These are phyloP conservation scores for Sminthurides bifidus DNA, from an alignment of 1,140 invertebrate species.

Conservation along the genomic window DNA sequence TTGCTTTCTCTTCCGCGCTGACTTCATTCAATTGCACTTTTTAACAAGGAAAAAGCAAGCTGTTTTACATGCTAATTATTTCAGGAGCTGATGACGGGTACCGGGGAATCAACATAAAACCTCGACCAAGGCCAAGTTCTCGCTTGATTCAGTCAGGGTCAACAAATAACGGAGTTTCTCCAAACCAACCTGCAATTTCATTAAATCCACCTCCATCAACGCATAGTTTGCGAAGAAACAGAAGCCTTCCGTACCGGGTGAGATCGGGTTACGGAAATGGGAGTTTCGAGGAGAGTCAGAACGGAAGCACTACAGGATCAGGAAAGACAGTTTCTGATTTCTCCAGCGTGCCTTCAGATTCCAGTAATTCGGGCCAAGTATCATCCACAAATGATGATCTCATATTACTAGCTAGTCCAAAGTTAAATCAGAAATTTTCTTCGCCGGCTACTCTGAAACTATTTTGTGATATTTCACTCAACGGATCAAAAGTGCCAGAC, in stretches of 20 bases:
- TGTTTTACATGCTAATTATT: too few relatives aligned
- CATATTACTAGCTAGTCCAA: slow-evolving; percentile 27
- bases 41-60: too few relatives aligned
- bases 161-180: background rate
- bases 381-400: slow-evolving; percentile 15
- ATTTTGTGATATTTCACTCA: background rate
- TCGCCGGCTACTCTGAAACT: background rate
- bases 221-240: slow-evolving; percentile 16
- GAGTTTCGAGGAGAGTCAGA: background rate
- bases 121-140: slow-evolving; percentile 17
- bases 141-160: background rate
- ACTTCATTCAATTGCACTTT: too few relatives aligned
- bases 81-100: background rate
- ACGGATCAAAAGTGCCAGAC: background rate
- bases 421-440: slow-evolving; percentile 20
- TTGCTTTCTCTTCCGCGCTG: too few relatives aligned
- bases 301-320: background rate
- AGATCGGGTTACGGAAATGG: background rate
- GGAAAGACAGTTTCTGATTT: slow-evolving; percentile 1
- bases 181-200: background rate
- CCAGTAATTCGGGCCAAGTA: background rate
- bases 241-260: slow-evolving; percentile 19
- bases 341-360: too few relatives aligned
- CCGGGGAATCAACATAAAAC: background rate
- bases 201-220: slow-evolving; percentile 16